phyloP scores from a whole-genome alignment of 2,797 vertebrate species.

The Phalloptychus januarius region DNA sequence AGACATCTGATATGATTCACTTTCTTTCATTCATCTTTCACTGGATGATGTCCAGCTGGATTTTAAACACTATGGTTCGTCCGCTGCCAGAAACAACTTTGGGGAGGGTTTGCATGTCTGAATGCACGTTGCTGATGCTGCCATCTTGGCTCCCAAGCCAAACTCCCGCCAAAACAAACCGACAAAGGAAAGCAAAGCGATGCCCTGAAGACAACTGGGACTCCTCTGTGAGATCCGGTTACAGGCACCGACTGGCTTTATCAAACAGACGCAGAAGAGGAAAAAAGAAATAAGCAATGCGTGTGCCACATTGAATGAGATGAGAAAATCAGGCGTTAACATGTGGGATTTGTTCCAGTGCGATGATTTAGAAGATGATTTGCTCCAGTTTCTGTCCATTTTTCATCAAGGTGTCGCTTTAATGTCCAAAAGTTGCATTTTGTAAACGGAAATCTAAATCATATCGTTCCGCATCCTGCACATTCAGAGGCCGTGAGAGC shows the following conservation, averaged over 20 bases:
- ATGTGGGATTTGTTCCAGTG: constrained; percentile 5
- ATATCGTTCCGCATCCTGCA: background rate
- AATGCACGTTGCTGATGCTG: constrained; percentile 28
- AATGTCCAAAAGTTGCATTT: background rate
- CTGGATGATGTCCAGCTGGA: constrained; percentile 41
- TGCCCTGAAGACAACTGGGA: constrained; percentile 29
- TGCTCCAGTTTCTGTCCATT: background rate
- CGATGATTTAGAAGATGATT: background rate
- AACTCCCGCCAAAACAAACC: constrained; percentile 44
- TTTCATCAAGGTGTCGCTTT: background rate
- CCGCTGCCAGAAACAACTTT: constrained; percentile 28
- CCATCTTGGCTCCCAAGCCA: constrained; percentile 40
- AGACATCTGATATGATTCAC: constrained; percentile 21
- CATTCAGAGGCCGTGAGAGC: too few species aligned
- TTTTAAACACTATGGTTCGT: constrained; percentile 10
- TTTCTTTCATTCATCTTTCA: constrained; percentile 17
- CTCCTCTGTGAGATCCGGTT: constrained; percentile 25
- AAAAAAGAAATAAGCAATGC: constrained; percentile 5
- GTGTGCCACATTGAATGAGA: background rate
- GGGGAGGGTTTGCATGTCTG: constrained; percentile 26
- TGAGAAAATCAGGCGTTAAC: constrained; percentile 7
- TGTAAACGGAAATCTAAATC: background rate
- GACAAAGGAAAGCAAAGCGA: constrained; percentile 27
- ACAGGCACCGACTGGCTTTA: constrained; percentile 10
- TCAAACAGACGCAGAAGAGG: constrained; percentile 11